phyloP scores from a whole-genome alignment of 2,888 invertebrate species.

The Xylota sylvarum region DNA sequence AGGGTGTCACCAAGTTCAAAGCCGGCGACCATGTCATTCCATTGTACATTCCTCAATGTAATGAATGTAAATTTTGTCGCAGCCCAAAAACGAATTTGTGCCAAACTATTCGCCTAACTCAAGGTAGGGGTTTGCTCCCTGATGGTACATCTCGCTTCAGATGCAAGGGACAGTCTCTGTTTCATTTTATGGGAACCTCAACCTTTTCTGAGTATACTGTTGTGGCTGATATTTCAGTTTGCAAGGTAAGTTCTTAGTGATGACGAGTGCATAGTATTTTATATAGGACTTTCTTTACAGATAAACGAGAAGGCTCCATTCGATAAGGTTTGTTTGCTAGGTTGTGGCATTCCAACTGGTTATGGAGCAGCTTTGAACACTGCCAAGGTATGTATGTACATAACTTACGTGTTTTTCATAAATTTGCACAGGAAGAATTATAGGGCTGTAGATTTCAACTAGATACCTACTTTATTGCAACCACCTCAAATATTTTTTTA shows the following conservation, averaged over 20 bases:
- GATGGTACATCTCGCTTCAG: constrained; percentile 94
- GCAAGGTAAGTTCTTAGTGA: constrained; percentile 88
- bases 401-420: not conserved
- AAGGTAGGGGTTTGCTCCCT: constrained; percentile 96
- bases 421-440: not conserved
- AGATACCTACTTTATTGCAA: too few relatives aligned
- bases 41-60: constrained; percentile 98
- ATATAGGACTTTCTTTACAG: constrained; percentile 82
- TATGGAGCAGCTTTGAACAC: constrained; percentile 97
- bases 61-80: constrained; percentile 97
- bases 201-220: constrained; percentile 98
- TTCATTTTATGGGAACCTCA: constrained; percentile 98
- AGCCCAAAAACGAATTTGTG: constrained; percentile 99
- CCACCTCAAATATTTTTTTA: too few relatives aligned
- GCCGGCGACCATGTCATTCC: constrained; percentile 99
- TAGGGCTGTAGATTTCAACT: too few relatives aligned
- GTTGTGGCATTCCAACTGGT: constrained; percentile 97
- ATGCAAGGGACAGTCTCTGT: constrained; percentile 89
- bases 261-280: constrained; percentile 6
- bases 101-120: constrained; percentile 94
- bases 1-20: constrained; percentile 94
- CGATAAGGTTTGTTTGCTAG: constrained; percentile 95
- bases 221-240: constrained; percentile 96
- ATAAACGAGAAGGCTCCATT: constrained; percentile 91
- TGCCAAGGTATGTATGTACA: constrained; percentile 90